These are phyloP conservation scores for Phalacrocorax aristotelis DNA, from an alignment of 2,113 vertebrate species.

Conservation along the genomic window DNA sequence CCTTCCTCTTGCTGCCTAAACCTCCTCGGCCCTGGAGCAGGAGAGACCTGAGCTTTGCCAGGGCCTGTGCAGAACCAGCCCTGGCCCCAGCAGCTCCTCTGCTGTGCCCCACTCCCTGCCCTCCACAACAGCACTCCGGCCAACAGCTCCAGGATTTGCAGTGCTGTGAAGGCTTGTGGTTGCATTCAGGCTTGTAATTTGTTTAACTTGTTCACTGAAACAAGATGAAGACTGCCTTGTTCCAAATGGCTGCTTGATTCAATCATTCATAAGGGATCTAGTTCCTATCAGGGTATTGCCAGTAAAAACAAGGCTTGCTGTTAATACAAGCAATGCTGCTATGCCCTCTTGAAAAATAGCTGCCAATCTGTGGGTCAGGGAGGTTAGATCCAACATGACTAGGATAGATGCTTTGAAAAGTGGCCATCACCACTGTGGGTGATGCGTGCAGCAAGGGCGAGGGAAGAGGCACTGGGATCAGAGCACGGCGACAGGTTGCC, in stretches of 20 bases:
- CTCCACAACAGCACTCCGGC: not conserved
- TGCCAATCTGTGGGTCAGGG: not conserved
- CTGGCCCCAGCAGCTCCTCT: not conserved
- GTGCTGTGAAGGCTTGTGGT: not conserved
- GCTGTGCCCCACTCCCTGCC: not conserved
- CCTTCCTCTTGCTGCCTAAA: not conserved
- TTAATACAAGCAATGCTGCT: not conserved
- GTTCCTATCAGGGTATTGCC: not conserved
- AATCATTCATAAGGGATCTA: not conserved
- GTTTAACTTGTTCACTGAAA: not conserved
- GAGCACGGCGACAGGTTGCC: accelerated
- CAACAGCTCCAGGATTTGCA: not conserved
- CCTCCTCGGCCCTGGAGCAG: not conserved
- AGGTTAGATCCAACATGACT: not conserved
- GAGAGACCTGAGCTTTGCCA: not conserved
- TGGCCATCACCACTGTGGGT: not conserved
- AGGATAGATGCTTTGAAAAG: not conserved
- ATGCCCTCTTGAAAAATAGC: not conserved
- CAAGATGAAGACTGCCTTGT: not conserved
- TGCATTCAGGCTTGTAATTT: not conserved
- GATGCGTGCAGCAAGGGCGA: not conserved
- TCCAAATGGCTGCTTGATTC: not conserved
- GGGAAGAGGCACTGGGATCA: not conserved
- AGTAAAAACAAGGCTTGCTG: not conserved
- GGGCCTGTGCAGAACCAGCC: not conserved